Evolutionary conservation across 2,113 vertebrate species (phyloP).

Genomic region (Cryptomyrus ogoouensis): DNA sequence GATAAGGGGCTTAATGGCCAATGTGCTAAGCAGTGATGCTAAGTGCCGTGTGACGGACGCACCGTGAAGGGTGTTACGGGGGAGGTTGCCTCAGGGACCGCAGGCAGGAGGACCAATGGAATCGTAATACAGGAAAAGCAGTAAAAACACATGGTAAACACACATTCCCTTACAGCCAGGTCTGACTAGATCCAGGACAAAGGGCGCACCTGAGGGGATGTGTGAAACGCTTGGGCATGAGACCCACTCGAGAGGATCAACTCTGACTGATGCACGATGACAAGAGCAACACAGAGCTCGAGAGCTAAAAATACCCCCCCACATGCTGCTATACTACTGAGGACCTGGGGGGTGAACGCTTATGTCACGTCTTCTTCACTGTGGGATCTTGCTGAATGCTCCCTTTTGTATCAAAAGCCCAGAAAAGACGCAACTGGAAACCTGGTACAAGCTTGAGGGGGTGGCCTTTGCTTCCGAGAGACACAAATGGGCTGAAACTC

Average conservation of each 20-base stretch:
- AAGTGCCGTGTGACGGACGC: background rate
- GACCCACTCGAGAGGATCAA: background rate
- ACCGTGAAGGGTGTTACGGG: background rate
- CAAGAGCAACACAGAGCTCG: background rate
- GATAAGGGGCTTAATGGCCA: background rate
- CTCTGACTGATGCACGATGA: background rate
- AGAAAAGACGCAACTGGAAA: background rate
- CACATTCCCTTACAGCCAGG: background rate
- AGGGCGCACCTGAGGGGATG: background rate
- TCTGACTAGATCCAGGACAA: background rate
- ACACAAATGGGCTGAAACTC: background rate
- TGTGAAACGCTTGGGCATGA: background rate
- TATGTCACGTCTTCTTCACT: conserved; percentile 29
- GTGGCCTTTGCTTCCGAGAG: background rate
- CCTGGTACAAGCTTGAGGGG: background rate
- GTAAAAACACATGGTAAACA: background rate
- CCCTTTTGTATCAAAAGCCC: background rate
- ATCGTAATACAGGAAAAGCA: background rate
- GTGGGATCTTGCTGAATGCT: background rate
- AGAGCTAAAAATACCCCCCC: background rate
- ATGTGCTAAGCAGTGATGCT: background rate
- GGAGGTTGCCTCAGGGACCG: background rate
- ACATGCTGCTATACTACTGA: background rate
- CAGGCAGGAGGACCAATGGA: background rate
- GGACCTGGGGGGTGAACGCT: background rate